Evolutionary conservation across 2,888 invertebrate genomes (phyloP), one percentile per base, ranked within the genome.

Genomic region (Microplitis manilae): DNA sequence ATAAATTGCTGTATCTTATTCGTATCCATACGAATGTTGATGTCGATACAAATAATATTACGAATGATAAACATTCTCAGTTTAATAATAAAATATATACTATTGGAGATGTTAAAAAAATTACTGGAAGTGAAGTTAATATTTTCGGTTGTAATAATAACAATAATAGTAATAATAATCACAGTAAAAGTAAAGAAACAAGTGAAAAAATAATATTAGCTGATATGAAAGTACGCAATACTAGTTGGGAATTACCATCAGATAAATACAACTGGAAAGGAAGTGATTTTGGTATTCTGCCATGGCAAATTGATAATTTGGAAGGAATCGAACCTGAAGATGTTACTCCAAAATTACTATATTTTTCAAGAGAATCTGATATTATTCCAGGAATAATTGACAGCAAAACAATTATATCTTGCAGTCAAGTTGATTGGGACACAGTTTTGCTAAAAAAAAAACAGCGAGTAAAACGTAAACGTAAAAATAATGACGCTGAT

Each of bases 251-350:
- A 81, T 74, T 83, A 61, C 84, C 84, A 73, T 50, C 80, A 72
- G 81, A 86, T 85, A 80, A 84, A 73, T 73, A 85, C 74, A 84
- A 89, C 76, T 93, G 93, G 93, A 83, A 86, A 39, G 81, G 81
- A 62, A 91, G 91, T 83, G 92, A 92, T 13, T 90, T 93, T 83
- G 93, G 93, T 20, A 82, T 90, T 78, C 80, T 93, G 39, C 92
- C 92, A 8, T 91, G 91, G 91, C 90, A 91, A 80, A 76, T 84
- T 1, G 84, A 86, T 79, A 79, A 83, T 2, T 65, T 83, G 79
- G 83, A 86, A 15, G 76, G 79, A 39, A 71, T 85, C 13, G 77
- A 82, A 50, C 38, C 80, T 13, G 62, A 72, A 7, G 75, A 77
- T 1, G 59, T 80, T 15, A 73, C 74, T 13, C 73, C 79, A n/a